phyloP scores from a whole-genome alignment of 2,888 invertebrate genomes.

The Caradrina kadenii region DNA sequence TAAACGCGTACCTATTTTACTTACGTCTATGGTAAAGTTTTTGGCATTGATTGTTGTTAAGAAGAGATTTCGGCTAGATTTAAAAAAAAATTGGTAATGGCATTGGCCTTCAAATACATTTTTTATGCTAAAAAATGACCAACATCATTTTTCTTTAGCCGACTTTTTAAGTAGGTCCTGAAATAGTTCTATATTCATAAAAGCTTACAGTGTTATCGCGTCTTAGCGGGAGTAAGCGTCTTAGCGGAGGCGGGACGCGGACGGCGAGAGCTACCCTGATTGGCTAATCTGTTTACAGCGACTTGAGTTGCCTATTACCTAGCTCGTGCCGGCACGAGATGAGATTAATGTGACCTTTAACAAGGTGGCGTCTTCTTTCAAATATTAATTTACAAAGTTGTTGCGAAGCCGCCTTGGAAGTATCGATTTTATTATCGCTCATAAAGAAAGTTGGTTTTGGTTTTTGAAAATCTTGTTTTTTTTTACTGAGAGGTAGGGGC shows the following conservation, averaged over 20 bases:
- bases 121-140: not conserved
- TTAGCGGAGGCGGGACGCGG: not conserved
- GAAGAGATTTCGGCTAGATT: too few relatives aligned
- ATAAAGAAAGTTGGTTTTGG: not conserved
- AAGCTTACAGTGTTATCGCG: constrained; percentile 5
- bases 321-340: constrained; percentile 13
- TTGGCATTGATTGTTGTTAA: too few relatives aligned
- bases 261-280: constrained; percentile 6
- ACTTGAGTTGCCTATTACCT: constrained; percentile 7
- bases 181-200: constrained; percentile 29
- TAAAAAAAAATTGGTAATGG: too few relatives aligned
- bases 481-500: not conserved
- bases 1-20: too few relatives aligned
- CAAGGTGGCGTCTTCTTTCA: not conserved
- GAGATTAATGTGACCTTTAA: constrained; percentile 21
- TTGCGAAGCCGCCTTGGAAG: not conserved
- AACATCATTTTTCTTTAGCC: not conserved
- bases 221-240: not conserved
- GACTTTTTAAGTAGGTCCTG: not conserved
- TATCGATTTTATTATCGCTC: not conserved
- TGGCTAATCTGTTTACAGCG: constrained; percentile 27
- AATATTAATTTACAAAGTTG: constrained; percentile 17
- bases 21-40: too few relatives aligned
- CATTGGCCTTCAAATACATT: too few relatives aligned
- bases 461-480: not conserved